Evolutionary conservation across 2,113 vertebrate genomes (phyloP).

Genomic region (Amazona vittata): DNA sequence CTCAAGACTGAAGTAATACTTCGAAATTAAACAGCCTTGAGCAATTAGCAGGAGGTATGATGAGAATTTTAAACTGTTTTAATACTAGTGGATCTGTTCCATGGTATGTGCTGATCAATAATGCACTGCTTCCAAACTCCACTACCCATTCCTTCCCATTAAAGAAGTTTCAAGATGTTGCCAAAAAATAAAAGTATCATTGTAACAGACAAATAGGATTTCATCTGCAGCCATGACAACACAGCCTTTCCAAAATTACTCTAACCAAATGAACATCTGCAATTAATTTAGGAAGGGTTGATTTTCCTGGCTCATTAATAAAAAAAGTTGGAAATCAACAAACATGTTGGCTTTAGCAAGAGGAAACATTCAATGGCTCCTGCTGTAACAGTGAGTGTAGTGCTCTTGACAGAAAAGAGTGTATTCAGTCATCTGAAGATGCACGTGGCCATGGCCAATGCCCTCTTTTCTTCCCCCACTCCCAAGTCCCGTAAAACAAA

Average conservation of each 20-base stretch:
- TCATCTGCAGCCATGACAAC: conserved; percentile 32
- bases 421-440: conserved; percentile 41
- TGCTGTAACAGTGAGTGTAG: conserved; percentile 51
- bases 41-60: not conserved
- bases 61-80: not conserved
- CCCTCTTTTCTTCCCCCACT: not conserved
- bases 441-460: conserved; percentile 3
- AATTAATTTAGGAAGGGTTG: not conserved
- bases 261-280: not conserved
- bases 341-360: conserved; percentile 53
- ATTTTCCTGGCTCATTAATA: conserved; percentile 39
- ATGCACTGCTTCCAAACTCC: not conserved
- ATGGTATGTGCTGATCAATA: conserved; percentile 11
- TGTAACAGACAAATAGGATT: conserved; percentile 8
- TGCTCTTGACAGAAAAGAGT: conserved; percentile 60
- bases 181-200: conserved; percentile 16
- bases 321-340: conserved; percentile 47
- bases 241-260: not conserved
- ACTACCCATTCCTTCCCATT: not conserved
- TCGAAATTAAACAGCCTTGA: conserved; percentile 25
- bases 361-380: conserved; percentile 66
- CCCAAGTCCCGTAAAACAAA: conserved; percentile 15
- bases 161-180: not conserved
- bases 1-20: not conserved
- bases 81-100: not conserved